Evolutionary conservation across 2,888 invertebrate genomes (phyloP), one percentile per base, ranked within the genome.

Genomic region (Morinoia aosen): DNA sequence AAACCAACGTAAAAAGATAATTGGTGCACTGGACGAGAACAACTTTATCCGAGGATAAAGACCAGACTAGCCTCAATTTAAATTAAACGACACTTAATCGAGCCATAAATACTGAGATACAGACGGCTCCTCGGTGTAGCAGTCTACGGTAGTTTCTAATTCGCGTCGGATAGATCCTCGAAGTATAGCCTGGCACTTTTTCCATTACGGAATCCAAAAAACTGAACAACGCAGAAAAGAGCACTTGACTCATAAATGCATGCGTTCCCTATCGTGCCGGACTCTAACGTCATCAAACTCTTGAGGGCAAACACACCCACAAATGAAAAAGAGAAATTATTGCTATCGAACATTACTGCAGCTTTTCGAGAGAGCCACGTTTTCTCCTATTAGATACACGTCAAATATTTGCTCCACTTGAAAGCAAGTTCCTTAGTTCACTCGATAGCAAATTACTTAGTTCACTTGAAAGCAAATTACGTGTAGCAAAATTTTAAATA

Each of bases 41-140:
- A 76, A 76, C 76, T 76, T 76, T 76, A 76, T 76, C 76, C 76
- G 76, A 76, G 76, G 76, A 76, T 76, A 76, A 14, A 76, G 76
- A 33, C 76, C 76, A 1, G 76, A 76, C 25, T 76, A 33, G 33
- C 76, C 76, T 76, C 33, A 76, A 76, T 76, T 76, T 76, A 76
- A 76, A 76, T 76, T 16, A 19, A 76, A 76, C 33, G 76, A 33
- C 76, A 33, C 76, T 25, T 76, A 33, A 33, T 14, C 25, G 76
- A 25, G 33, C 76, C 16, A 76, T 76, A 33, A 76, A 76, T 33
- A 8, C 76, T 33, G 16, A 16, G 25, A 16, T 76, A 33, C 25
- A 76, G 76, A 76, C 76, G 0, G 8, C 8, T 33, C 8, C 76
- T 76, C 76, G 2, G 7, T 33, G 16, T 61, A 61, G 16, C 76